Base-by-base conservation (phyloP, 2,888 invertebrate genomes). In the Myathropa florea region DNA sequence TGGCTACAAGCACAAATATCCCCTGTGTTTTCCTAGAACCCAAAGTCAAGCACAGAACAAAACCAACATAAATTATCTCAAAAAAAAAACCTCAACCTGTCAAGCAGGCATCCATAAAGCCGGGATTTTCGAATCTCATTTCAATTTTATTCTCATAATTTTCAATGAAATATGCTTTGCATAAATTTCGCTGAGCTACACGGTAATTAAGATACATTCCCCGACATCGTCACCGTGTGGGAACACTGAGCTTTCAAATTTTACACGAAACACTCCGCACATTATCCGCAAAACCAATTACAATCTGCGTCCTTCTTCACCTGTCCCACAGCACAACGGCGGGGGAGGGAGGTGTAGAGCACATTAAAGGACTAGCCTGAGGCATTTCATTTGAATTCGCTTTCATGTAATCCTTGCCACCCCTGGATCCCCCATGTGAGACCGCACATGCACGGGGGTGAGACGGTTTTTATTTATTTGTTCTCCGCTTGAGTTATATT, bases 401-500 rank as follows among this genome's bases (percentile, higher is more conserved):
- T 57, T 57, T 28, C 28, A 55, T 63, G 55, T 57, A 26, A 46
- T 28, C 28, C 36, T 21, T 24, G 55, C 28, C 7, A 28, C n/a
- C 57, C 0, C 57, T 7, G 12, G 39, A 14, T 24, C 46, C 46
- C 46, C 18, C 46, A 46, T 46, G 46, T 46, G 7, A 18, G 18
- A 1, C 39, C 39, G 4, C 39, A 14, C 39, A 39, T 39, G 39
- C 39, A 4, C 9, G 7, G n/a, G n/a, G 39, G n/a, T n/a, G 39
- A n/a, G 39, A n/a, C 3, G 18, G 39, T 73, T 57, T 67, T 24
- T 63, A 33, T 63, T 33, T 57, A 65, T 73, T 68, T 36, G 59
- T 36, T 67, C 57, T 39, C 46, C 10, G 26, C 55, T 36, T 65
- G 72, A 81, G 72, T 84, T 77, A 77, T 81, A 63, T 68, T 75